These are phyloP conservation scores for Orgyia antiqua DNA, from an alignment of 2,888 invertebrate genomes.

Conservation along the genomic window DNA sequence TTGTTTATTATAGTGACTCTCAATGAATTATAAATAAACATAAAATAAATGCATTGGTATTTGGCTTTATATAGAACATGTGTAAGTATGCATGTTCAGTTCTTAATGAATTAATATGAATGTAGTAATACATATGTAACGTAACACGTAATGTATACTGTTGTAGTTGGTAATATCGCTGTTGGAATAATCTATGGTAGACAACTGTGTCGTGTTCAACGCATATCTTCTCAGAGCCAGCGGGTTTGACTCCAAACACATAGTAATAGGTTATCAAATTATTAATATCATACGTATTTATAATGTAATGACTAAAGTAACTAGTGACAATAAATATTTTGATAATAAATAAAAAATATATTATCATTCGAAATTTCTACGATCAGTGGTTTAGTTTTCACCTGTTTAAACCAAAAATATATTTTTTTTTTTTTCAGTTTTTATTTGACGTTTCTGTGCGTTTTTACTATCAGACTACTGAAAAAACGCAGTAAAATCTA, in stretches of 20 bases:
- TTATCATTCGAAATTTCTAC: constrained; percentile 33
- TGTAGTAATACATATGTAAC: constrained; percentile 47
- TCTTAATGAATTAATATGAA: constrained; percentile 60
- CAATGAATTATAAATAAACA: constrained; percentile 61
- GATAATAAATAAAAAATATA: constrained; percentile 30
- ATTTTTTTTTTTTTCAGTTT: no score
- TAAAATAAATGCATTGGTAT: constrained; percentile 76
- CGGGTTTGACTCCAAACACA: constrained; percentile 37
- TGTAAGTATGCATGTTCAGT: constrained; percentile 65
- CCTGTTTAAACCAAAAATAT: no score
- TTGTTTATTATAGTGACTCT: constrained; percentile 26
- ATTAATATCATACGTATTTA: constrained; percentile 32
- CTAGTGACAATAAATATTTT: constrained; percentile 58
- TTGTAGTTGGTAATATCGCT: constrained; percentile 54
- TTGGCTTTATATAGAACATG: constrained; percentile 77
- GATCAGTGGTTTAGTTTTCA: constrained; percentile 29
- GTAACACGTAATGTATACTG: constrained; percentile 49
- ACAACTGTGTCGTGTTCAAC: constrained; percentile 64
- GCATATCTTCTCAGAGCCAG: constrained; percentile 51
- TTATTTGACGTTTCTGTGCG: no score
- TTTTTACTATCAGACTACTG: no score
- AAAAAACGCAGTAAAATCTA: no score
- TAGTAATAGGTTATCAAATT: constrained; percentile 24
- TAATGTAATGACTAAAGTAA: constrained; percentile 38
- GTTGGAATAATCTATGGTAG: constrained; percentile 49